Base-by-base conservation (phyloP, 2,888 invertebrate species). In the Azorinus chamasolen region DNA sequence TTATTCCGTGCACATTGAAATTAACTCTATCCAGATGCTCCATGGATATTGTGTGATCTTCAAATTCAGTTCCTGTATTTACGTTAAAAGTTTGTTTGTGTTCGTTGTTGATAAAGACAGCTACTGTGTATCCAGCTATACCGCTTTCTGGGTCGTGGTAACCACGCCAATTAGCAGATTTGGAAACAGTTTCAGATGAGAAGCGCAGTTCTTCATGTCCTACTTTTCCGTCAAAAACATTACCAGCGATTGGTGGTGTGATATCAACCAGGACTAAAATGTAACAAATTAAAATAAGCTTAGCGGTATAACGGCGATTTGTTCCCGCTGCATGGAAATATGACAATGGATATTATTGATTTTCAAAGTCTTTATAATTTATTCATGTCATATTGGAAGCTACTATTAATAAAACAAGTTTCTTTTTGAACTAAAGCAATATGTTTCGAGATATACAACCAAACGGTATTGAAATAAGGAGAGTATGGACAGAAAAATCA, bases 261-360 rank as follows among this genome's bases (percentile, higher is more conserved):
- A 53, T 78, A 45, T 87, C 87, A 18, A 87, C 78, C 45, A 84
- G 62, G 10, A 87, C 87, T 87, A 58, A 8, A 77, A 73, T 10
- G 22, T 18, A 32, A 32, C 10, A 32, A 1, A 53, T 24, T 25
- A 1, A 27, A 32, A 27, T 2, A 37, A 10, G 20, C 16, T n/a
- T n/a, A 14, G 16, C 24, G 16, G n/a, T 14, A 20, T 16, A 50
- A 18, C 2, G 5, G 16, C 14, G 16, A 53, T 22, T 53, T 8
- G 27, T 18, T n/a, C 3, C n/a, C n/a, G n/a, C n/a, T n/a, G n/a
- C n/a, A n/a, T n/a, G n/a, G n/a, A n/a, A n/a, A n/a, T n/a, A n/a
- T n/a, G n/a, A n/a, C n/a, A n/a, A n/a, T n/a, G n/a, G n/a, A n/a
- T n/a, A n/a, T n/a, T n/a, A 3, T 51, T 24, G 10, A 16, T 24